phyloP scores from a whole-genome alignment of 2,113 vertebrate genomes.

The Raphicerus campestris region DNA sequence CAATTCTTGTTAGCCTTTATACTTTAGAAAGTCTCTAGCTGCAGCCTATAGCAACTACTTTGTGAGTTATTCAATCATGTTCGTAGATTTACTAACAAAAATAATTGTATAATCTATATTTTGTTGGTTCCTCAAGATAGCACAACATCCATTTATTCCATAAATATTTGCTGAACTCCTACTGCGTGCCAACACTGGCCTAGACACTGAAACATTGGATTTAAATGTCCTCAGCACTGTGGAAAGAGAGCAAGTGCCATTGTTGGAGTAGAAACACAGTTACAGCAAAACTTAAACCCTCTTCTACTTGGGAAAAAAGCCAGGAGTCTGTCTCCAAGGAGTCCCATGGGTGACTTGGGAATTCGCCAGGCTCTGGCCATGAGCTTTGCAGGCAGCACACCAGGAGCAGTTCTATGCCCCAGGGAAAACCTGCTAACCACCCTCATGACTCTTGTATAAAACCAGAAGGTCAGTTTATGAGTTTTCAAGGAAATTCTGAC shows the following conservation, averaged over 20 bases:
- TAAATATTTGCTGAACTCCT: not conserved
- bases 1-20: not conserved
- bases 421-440: not conserved
- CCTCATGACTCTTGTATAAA: not conserved
- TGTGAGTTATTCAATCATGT: not conserved
- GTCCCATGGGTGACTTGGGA: not conserved
- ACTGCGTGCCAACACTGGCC: not conserved
- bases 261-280: not conserved
- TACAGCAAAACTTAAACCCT: not conserved
- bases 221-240: not conserved
- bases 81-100: not conserved
- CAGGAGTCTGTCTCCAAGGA: not conserved
- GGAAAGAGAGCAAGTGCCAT: not conserved
- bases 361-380: not conserved
- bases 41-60: not conserved
- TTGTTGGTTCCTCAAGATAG: not conserved
- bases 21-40: not conserved
- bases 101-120: not conserved
- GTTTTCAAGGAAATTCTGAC: not conserved
- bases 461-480: not conserved
- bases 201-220: not conserved
- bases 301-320: not conserved
- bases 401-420: not conserved
- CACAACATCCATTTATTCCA: not conserved
- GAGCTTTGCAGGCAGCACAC: not conserved